Conservation (phyloP, 2,888 invertebrate species). For the Invenusta paracnida region DNA sequence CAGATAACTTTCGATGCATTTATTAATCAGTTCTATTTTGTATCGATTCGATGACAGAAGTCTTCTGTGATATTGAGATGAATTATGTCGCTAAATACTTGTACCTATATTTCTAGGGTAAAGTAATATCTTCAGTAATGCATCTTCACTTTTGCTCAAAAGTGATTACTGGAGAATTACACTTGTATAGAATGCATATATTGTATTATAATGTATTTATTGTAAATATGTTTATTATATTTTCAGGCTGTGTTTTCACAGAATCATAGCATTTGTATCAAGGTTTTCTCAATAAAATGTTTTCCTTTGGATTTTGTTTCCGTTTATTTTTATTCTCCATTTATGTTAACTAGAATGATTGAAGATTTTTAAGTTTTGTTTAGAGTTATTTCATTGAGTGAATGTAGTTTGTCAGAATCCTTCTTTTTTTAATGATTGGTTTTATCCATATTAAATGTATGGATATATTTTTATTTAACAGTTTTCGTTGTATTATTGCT, state of each 20-base stretch:
- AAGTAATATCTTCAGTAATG: too few species aligned
- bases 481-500: not conserved
- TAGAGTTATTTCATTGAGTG: too few species aligned
- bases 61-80: conserved; percentile 15
- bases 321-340: not conserved
- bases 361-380: too few species aligned
- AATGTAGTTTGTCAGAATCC: too few species aligned
- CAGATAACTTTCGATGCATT: not conserved
- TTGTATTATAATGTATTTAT: conserved; percentile 9
- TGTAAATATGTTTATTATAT: conserved; percentile 1
- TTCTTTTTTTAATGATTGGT: not conserved
- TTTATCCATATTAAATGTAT: not conserved
- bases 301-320: not conserved
- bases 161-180: too few species aligned
- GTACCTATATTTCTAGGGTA: too few species aligned
- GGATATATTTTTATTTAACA: not conserved
- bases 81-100: not conserved
- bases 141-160: too few species aligned
- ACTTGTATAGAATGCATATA: not conserved
- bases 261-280: conserved; percentile 9
- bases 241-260: conserved; percentile 6
- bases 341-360: too few species aligned
- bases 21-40: not conserved
- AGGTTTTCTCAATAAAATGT: not conserved
- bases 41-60: not conserved